These are phyloP conservation scores for Cheilosia scutellata DNA, from an alignment of 2,888 invertebrate species.

Conservation along the genomic window DNA sequence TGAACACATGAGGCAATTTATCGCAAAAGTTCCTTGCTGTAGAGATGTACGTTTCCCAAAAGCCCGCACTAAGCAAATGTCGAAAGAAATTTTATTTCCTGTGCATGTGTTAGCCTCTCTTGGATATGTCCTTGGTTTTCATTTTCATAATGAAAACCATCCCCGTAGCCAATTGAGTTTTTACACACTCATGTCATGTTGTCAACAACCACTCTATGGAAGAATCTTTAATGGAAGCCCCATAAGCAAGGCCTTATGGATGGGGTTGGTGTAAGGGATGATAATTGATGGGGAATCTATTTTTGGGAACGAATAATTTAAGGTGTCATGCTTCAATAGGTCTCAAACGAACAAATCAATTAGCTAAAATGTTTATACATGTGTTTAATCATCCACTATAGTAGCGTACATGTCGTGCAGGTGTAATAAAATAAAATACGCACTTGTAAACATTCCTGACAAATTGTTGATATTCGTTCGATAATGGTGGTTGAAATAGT, in stretches of 20 bases:
- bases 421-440: conserved; percentile 2
- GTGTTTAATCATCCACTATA: neutral
- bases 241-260: neutral
- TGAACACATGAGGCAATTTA: conserved; percentile 22
- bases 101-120: conserved; percentile 1
- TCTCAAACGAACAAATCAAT: conserved; percentile 23
- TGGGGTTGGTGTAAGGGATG: neutral
- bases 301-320: conserved; percentile 31
- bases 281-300: conserved; percentile 37
- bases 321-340: conserved; percentile 28
- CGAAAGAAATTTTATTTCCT: neutral
- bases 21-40: conserved; percentile 28
- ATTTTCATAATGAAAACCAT: conserved; percentile 35
- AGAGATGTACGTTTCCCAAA: conserved; percentile 23
- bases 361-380: conserved; percentile 37
- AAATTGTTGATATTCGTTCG: neutral
- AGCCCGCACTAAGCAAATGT: conserved; percentile 13
- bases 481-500: neutral
- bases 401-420: conserved; percentile 3
- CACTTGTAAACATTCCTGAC: conserved; percentile 1
- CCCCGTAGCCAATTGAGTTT: conserved; percentile 47
- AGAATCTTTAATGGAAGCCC: conserved; percentile 53
- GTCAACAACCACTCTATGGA: conserved; percentile 45
- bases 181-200: conserved; percentile 11
- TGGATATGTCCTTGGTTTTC: conserved; percentile 43